Conservation (phyloP, 2,113 vertebrate genomes). For the Aythya baeri region DNA sequence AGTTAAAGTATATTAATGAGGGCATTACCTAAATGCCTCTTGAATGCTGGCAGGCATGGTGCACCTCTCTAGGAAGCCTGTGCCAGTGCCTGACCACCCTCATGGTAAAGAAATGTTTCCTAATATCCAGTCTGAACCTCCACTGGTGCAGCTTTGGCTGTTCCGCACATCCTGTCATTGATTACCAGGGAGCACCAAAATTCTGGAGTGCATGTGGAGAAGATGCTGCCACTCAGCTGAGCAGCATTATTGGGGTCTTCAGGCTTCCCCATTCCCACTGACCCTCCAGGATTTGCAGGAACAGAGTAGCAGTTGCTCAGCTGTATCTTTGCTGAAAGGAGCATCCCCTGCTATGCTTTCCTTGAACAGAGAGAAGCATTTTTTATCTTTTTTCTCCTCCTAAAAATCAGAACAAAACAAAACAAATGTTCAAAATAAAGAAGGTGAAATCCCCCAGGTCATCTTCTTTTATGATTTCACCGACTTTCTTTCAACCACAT, state of each 20-base stretch:
- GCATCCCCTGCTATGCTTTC: neutral
- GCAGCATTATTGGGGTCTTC: neutral
- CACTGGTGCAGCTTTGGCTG: too few relatives aligned
- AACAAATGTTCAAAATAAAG: neutral
- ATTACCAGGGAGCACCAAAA: too few relatives aligned
- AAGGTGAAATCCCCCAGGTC: neutral
- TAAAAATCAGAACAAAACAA: neutral
- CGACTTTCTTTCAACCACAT: neutral
- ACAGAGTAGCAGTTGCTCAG: neutral
- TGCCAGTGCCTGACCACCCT: neutral
- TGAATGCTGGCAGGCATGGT: neutral
- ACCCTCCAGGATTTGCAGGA: neutral
- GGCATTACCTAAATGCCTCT: neutral
- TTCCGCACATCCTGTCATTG: too few relatives aligned
- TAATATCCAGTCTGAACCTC: too few relatives aligned
- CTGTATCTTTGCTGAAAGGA: neutral
- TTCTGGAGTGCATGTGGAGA: rapidly evolving
- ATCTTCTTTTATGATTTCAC: neutral
- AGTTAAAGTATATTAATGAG: neutral
- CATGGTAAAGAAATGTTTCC: neutral
- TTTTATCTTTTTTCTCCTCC: neutral
- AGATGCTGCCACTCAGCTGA: neutral
- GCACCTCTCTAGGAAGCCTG: neutral
- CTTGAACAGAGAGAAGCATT: neutral
- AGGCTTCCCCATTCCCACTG: neutral